Percentiles rank a stretch among this genome's conserved stretches.
Conservation (phyloP, 1,140 invertebrate genomes). For the Hyles vespertilio region DNA sequence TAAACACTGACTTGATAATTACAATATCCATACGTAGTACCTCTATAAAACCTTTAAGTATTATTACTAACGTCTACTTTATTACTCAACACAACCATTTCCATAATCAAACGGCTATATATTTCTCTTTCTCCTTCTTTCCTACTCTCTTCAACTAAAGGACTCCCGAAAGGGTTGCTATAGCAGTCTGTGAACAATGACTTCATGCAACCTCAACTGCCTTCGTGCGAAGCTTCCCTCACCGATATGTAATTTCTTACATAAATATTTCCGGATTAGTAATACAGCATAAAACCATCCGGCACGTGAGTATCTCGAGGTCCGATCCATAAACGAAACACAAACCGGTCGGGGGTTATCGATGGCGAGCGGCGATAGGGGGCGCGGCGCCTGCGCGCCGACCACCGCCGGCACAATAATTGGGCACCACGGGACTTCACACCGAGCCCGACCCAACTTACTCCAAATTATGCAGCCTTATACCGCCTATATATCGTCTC, state of each 20-base stretch:
- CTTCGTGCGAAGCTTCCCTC: too few relatives aligned
- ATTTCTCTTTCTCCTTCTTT: too few relatives aligned
- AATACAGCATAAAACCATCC: constrained; percentile 21
- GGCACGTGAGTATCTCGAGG: constrained; percentile 34
- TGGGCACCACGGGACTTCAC: constrained; percentile 70
- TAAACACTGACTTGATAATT: too few relatives aligned
- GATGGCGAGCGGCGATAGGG: constrained; percentile 67
- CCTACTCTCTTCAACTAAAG: too few relatives aligned
- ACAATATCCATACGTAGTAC: too few relatives aligned
- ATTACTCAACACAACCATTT: too few relatives aligned
- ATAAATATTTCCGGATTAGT: constrained; percentile 8
- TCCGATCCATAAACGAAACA: constrained; percentile 58
- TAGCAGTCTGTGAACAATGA: too few relatives aligned
- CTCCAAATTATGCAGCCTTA: constrained; percentile 1
- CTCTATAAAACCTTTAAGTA: too few relatives aligned
- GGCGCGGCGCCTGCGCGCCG: constrained; percentile 56
- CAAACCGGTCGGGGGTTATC: constrained; percentile 60
- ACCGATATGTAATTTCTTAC: background rate
- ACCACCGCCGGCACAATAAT: constrained; percentile 66
- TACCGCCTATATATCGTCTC: constrained; percentile 43
- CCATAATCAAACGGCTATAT: too few relatives aligned
- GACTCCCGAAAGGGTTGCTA: too few relatives aligned
- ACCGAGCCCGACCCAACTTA: constrained; percentile 33
- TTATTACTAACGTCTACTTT: too few relatives aligned
- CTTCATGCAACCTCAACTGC: too few relatives aligned